Evolutionary conservation across 2,888 invertebrate species (phyloP).

Genomic region (Rhamnusium bicolor): DNA sequence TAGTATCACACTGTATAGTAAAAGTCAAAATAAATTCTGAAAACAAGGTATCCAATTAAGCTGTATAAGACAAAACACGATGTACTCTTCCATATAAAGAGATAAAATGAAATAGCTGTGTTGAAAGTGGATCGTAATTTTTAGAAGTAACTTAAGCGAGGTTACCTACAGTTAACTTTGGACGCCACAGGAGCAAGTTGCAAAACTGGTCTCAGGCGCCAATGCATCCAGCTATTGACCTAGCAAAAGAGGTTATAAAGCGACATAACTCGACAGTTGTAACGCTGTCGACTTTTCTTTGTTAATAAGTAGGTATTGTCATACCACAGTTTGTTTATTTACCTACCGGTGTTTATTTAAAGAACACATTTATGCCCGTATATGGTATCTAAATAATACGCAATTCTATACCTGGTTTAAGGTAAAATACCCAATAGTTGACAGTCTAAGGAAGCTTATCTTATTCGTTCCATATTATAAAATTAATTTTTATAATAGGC

Average conservation of each 20-base stretch:
- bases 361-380: not conserved
- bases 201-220: slow-evolving; percentile 49
- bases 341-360: not conserved
- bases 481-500: too few species aligned
- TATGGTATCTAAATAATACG: too few species aligned
- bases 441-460: too few species aligned
- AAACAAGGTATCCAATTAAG: not conserved
- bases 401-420: too few species aligned
- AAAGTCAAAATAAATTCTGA: not conserved
- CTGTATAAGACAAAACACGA: not conserved
- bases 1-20: not conserved
- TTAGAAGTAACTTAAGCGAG: not conserved
- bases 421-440: too few species aligned
- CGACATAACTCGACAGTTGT: slow-evolving; percentile 22
- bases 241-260: slow-evolving; percentile 27
- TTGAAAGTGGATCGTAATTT: not conserved
- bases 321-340: not conserved
- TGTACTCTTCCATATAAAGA: not conserved
- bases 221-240: slow-evolving; percentile 24
- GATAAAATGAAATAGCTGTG: not conserved
- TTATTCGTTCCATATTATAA: too few species aligned
- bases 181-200: slow-evolving; percentile 26
- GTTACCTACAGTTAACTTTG: not conserved
- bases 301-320: not conserved
- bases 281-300: not conserved